Evolutionary conservation across 2,888 invertebrate species (phyloP), one percentile per base, ranked within the genome.

Genomic region (Orthosia incerta): DNA sequence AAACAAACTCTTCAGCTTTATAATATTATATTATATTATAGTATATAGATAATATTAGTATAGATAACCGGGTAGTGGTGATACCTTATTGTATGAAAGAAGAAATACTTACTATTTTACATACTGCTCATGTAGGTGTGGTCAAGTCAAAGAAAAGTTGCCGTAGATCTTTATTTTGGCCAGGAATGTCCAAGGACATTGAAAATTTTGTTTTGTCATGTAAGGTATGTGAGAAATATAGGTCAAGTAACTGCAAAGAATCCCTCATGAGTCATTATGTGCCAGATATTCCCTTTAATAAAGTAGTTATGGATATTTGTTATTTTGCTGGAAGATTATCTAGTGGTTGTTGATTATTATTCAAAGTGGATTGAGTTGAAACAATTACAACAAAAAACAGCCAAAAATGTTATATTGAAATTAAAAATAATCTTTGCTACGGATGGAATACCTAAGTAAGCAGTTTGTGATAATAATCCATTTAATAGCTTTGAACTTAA

Each of bases 121-220:
- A 51, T 1, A 51, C 51, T 51, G 51, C 51, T 51, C 51, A 51
- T 51, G 51, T n/a, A 51, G n/a, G 51, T 51, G 51, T 51, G 11
- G 51, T 51, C n/a, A 51, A 51, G 51, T 51, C 51, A n/a, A 51
- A 51, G 51, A 51, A 51, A 51, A 51, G 51, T n/a, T 9, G 51
- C 18, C 51, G 51, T 51, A 51, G 51, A n/a, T 51, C 51, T 51
- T 51, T 51, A 51, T n/a, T 51, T n/a, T n/a, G 51, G n/a, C 51
- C 51, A 51, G 51, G 51, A 51, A 51, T n/a, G 51, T 51, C n/a
- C 51, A 51, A 51, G n/a, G n/a, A 51, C 51, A n/a, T 51, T 51
- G 11, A 51, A n/a, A 11, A 51, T 51, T n/a, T 51, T 51, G n/a
- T 51, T 51, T 51, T 51, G 51, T 51, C 51, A 51, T n/a, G n/a